Evolutionary conservation across 2,113 vertebrate genomes (phyloP), one percentile per base, ranked within the genome.

Genomic region (Poecile atricapillus): DNA sequence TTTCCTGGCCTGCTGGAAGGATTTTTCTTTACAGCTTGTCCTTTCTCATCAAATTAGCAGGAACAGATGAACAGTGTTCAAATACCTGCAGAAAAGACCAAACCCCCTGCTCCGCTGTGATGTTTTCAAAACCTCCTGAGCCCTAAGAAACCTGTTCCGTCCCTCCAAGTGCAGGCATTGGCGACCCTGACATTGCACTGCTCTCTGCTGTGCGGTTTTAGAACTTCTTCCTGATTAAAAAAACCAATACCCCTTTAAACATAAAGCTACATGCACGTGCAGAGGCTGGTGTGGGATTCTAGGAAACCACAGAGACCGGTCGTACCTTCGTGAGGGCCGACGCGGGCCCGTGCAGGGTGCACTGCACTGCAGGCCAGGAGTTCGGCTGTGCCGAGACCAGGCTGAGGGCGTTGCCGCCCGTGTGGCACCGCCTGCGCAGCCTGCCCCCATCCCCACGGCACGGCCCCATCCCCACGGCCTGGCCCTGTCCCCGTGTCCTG

Each of bases 151-250:
- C 31, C 35, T 27, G 10, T 20, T n/a, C 37, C 25, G 33, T 9
- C 30, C 9, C 13, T 86, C 28, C 43, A 44, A 20, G 27, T 0
- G 0, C 16, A 33, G 37, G 11, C 41, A n/a, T 0, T 2, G 1
- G 33, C 5, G 13, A 58, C 4, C 6, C 28, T 80, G 64, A 24
- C n/a, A 21, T 5, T 11, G 50, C 41, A n/a, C 44, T 22, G 75
- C 49, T 28, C 37, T 73, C 63, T 83, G 55, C 24, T 30, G 20
- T 2, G 12, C 21, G 2, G 15, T 30, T 81, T 87, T 35, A 39
- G 49, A 56, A 55, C 21, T 76, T 59, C 27, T 58, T 88, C n/a
- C 69, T n/a, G 24, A 74, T 37, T 6, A 5, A 49, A 67, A 80
- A 27, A 9, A 1, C 5, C 28, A 13, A 18, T 37, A 2, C 3